phyloP scores from a whole-genome alignment of 2,888 invertebrate species.

The Drosophila formosana region DNA sequence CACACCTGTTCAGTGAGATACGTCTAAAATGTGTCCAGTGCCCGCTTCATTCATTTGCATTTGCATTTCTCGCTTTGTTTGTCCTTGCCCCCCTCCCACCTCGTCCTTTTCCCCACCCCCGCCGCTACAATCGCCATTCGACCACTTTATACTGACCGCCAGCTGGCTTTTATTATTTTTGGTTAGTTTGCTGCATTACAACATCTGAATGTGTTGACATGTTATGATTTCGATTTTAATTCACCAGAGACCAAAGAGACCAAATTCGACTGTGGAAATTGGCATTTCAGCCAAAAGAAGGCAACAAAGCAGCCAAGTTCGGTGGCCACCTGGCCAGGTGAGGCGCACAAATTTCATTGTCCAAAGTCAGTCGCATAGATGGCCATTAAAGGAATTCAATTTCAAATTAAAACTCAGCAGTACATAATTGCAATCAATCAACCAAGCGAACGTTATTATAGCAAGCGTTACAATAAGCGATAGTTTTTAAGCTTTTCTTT shows the following conservation, averaged over 20 bases:
- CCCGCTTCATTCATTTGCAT: slow-evolving; percentile 62
- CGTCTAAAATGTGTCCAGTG: slow-evolving; percentile 8
- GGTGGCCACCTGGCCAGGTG: slow-evolving; percentile 5
- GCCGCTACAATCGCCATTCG: neutral
- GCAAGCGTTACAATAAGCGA: neutral
- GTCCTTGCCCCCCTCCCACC: neutral
- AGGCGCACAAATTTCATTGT: slow-evolving; percentile 21
- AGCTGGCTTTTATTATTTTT: slow-evolving; percentile 59
- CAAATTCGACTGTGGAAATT: slow-evolving; percentile 1
- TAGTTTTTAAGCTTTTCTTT: neutral
- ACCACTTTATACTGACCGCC: slow-evolving; percentile 5
- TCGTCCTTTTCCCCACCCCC: neutral
- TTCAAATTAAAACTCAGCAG: slow-evolving; percentile 3
- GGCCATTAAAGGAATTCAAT: slow-evolving; percentile 31
- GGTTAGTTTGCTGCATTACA: slow-evolving; percentile 64
- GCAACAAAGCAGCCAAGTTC: neutral
- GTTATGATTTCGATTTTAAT: slow-evolving; percentile 74
- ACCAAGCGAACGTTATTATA: neutral
- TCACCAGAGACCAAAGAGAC: slow-evolving; percentile 19
- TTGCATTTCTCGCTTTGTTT: slow-evolving; percentile 53
- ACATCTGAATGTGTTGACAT: slow-evolving; percentile 69
- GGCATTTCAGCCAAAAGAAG: slow-evolving; percentile 9
- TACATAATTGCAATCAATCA: neutral
- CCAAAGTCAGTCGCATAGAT: slow-evolving; percentile 5
- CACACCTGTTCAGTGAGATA: slow-evolving; percentile 67